phyloP scores from a whole-genome alignment of 2,797 vertebrate genomes.

The Ctenochaetus hawaiiensis region DNA sequence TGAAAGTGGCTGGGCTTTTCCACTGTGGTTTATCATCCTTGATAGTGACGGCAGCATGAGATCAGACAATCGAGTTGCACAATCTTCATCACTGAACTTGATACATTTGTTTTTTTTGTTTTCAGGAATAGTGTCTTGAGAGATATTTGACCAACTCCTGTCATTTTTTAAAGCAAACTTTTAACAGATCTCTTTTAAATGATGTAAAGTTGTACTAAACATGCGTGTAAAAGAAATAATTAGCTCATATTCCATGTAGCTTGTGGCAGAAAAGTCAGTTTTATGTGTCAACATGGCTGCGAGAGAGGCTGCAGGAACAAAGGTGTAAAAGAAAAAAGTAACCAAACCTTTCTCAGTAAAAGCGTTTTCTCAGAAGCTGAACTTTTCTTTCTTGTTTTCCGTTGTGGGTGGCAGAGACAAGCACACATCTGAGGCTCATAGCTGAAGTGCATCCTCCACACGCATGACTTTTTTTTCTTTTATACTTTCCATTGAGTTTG shows the following conservation, averaged over 20 bases:
- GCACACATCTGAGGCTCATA: conserved; percentile 42
- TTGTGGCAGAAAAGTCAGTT: background rate
- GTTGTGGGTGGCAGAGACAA: conserved; percentile 72
- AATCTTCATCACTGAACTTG: background rate
- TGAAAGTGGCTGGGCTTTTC: background rate
- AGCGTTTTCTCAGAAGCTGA: conserved; percentile 73
- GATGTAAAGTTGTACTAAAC: no score
- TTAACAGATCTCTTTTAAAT: no score
- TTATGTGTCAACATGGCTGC: background rate
- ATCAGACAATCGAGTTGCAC: background rate
- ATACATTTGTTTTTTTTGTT: background rate
- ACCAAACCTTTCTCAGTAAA: conserved; percentile 32
- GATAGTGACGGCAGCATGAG: background rate
- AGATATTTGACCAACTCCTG: background rate
- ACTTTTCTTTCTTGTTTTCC: conserved; percentile 67
- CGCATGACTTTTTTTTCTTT: conserved; percentile 64
- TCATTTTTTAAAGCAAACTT: no score
- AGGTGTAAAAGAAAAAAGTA: conserved; percentile 22
- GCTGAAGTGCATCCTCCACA: conserved; percentile 34
- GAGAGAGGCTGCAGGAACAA: background rate
- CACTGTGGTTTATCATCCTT: conserved; percentile 1
- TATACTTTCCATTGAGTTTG: conserved; percentile 65
- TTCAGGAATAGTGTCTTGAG: background rate
- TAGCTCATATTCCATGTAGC: no score
- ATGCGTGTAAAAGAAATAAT: no score